Conservation (phyloP, 2,113 vertebrate genomes). For the Chloroceryle aenea region DNA sequence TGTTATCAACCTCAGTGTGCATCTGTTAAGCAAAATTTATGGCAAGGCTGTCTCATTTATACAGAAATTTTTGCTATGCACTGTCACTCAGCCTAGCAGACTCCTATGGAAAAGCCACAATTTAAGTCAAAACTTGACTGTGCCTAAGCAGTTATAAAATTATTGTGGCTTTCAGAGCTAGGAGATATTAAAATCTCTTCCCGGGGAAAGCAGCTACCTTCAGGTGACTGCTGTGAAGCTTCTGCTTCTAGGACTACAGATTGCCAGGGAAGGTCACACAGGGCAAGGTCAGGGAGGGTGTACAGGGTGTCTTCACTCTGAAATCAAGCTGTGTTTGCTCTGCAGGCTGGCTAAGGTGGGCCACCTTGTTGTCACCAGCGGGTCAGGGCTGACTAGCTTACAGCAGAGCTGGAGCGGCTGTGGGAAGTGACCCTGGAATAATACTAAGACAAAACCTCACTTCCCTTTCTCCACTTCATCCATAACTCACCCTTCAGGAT, state of each 20-base stretch:
- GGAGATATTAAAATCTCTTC: neutral
- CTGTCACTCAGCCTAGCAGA: neutral
- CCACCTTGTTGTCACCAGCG: neutral
- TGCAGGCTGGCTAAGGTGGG: neutral
- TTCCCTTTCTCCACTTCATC: neutral
- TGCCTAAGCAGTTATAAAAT: neutral
- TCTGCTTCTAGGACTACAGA: neutral
- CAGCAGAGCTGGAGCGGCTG: rapidly evolving
- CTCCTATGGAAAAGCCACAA: neutral
- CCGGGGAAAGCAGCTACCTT: neutral
- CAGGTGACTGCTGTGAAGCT: neutral
- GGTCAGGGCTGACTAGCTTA: neutral
- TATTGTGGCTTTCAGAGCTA: neutral
- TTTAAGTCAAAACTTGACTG: neutral
- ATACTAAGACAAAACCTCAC: neutral
- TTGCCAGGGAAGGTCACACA: neutral
- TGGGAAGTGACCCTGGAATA: neutral
- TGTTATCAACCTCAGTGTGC: neutral
- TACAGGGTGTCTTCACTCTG: neutral
- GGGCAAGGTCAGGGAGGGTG: neutral
- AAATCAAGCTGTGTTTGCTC: neutral
- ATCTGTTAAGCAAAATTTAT: constrained; percentile 11
- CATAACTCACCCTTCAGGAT: neutral
- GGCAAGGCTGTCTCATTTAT: neutral
- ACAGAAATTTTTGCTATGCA: neutral